Conservation (phyloP, 2,797 vertebrate species). For the Periparus ater region DNA sequence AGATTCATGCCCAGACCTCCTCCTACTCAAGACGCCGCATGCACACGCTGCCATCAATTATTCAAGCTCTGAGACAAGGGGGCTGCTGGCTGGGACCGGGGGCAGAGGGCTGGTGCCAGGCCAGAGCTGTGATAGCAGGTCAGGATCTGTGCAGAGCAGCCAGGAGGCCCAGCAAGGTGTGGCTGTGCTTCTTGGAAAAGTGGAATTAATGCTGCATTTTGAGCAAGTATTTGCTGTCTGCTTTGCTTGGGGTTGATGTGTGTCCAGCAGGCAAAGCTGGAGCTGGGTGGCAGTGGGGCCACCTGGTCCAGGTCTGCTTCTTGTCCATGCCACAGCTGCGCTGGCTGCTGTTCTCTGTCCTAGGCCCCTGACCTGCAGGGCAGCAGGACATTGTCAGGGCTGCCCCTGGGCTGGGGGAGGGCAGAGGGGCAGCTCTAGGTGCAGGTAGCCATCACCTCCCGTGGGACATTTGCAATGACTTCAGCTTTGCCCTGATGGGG, state of each 20-base stretch:
- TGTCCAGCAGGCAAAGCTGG: neutral
- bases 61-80: neutral
- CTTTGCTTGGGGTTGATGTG: neutral
- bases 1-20: constrained; percentile 9
- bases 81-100: neutral
- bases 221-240: neutral
- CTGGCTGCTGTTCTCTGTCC: accelerated
- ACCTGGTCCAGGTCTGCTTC: neutral
- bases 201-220: neutral
- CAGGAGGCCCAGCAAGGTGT: accelerated
- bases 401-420: neutral
- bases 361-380: neutral
- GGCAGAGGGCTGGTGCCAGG: neutral
- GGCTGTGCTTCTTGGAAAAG: neutral
- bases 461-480: neutral
- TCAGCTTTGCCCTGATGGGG: accelerated
- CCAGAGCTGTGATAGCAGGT: neutral
- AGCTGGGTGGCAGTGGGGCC: neutral
- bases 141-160: neutral
- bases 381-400: neutral
- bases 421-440: neutral
- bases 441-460: neutral
- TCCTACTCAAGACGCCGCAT: neutral
- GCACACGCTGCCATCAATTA: neutral
- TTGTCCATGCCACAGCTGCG: accelerated